Base-by-base conservation (phyloP, 2,113 vertebrate genomes). In the Pogonocichla stellata region DNA sequence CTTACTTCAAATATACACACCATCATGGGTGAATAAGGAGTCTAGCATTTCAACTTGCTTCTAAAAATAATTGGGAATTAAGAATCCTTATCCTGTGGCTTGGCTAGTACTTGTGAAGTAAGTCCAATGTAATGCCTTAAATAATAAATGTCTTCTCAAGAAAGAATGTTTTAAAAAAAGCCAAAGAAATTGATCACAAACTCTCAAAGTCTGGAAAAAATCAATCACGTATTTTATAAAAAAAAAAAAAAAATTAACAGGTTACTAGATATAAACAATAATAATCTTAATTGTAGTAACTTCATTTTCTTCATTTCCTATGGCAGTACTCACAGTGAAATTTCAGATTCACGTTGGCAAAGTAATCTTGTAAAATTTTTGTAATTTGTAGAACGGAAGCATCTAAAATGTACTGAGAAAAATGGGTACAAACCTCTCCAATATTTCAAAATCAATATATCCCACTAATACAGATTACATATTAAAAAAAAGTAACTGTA, bases 11-110 rank as follows among this genome's bases (percentile, higher is more conserved):
- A 98, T 98, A 98, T 97, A 99, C 94, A 95, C 47, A 85, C 97
- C 98, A 98, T 98, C 98, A 91, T 97, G 98, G 97, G 98, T 97
- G 97, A 98, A 97, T 97, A 97, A 97, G 93, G 90, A 97, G 97
- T 98, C 97, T 99, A 99, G 98, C 83, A 98, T 99, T 99, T 99
- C 99, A 99, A 97, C 90, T 97, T 85, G 97, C 94, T 96, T 98
- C 99, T 99, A 99, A 99, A 99, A 99, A 99, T 99, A 99, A 98
- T 48, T 94, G 67, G 96, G 97, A 98, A 98, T 99, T 99, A 98
- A 98, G 98, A 99, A 98, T 98, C 96, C 96, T 98, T 97, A 98
- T 98, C 98, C 97, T 94, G 96, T 88, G 94, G 96, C 97, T 98
- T 97, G 98, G 98, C 97, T 97, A 98, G 97, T 98, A 98, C 97